Conservation (phyloP, 2,888 invertebrate species). For the Linyphia triangularis region DNA sequence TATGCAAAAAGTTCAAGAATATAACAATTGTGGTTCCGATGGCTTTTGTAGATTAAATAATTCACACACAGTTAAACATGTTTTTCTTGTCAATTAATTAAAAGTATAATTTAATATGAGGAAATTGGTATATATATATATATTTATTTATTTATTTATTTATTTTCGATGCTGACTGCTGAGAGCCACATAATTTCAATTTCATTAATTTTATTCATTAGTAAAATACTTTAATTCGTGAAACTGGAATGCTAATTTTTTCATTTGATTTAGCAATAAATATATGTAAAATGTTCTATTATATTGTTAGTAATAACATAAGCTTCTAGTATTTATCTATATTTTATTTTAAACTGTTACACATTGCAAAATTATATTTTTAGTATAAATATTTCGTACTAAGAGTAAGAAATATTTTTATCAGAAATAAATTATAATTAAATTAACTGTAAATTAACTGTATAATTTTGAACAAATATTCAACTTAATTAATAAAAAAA, state of each 20-base stretch:
- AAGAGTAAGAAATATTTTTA: too few relatives aligned
- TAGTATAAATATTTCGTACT: too few relatives aligned
- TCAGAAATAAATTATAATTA: too few relatives aligned
- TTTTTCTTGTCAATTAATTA: background rate
- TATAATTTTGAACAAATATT: too few relatives aligned
- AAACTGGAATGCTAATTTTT: background rate
- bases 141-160: too few relatives aligned
- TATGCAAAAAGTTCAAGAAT: background rate
- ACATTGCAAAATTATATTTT: too few relatives aligned
- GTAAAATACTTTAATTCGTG: background rate
- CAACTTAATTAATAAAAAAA: too few relatives aligned
- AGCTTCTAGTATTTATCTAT: too few relatives aligned
- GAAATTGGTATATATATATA: too few relatives aligned
- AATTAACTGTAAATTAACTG: too few relatives aligned
- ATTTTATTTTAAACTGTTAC: too few relatives aligned
- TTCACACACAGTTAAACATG: background rate
- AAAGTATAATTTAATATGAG: conserved; percentile 1
- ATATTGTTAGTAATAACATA: background rate
- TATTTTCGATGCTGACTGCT: too few relatives aligned
- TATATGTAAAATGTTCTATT: background rate
- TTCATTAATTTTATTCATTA: background rate
- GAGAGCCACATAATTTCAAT: background rate
- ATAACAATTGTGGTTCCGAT: conserved; percentile 8
- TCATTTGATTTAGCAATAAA: background rate
- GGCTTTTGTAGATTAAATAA: background rate